Evolutionary conservation across 2,797 vertebrate species (phyloP), one percentile per base, ranked within the genome.

Genomic region (Peromyscus melanophrys): DNA sequence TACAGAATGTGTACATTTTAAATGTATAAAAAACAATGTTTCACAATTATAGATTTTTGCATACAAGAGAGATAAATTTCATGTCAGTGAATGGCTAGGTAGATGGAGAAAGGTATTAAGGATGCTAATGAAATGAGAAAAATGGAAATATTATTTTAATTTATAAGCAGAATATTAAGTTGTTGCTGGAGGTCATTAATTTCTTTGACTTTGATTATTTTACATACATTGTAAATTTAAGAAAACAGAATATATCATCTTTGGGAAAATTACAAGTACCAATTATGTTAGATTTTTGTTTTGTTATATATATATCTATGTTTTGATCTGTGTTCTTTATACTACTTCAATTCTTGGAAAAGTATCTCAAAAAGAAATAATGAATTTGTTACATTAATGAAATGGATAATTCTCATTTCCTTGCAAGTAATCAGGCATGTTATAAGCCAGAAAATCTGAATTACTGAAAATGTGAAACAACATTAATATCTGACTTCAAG

Each of bases 371-470:
- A 90, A 93, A 37, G 21, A 85, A 94, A 67, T 73, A 14, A 21
- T 63, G 43, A 92, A 46, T 63, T 92, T 83, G 27, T 69, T 12
- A 63, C 2, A 46, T 23, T 49, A 69, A 13, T 71, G 1, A 2
- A 76, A 76, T 76, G 29, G 6, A 65, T 92, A 87, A 77, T 71
- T 87, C 31, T 92, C 12, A 55, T 83, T 90, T 94, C 34, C 29
- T 77, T 73, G 37, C 37, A 90, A 77, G 21, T 80, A 21, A 0
- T 63, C n/a, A 29, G 11, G 8, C 43, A 82, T 90, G 25, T 40
- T 55, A 11, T 89, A 85, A 71, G 7, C 73, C 61, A 59, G 76
- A 52, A 94, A 82, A 71, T 82, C 89, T 46, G 82, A n/a, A 59
- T 95, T 67, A 83, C 34, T 83, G 4, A 87, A 90, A 77, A 55